phyloP scores from a whole-genome alignment of 2,888 invertebrate species.

The Pyrgus malvae region DNA sequence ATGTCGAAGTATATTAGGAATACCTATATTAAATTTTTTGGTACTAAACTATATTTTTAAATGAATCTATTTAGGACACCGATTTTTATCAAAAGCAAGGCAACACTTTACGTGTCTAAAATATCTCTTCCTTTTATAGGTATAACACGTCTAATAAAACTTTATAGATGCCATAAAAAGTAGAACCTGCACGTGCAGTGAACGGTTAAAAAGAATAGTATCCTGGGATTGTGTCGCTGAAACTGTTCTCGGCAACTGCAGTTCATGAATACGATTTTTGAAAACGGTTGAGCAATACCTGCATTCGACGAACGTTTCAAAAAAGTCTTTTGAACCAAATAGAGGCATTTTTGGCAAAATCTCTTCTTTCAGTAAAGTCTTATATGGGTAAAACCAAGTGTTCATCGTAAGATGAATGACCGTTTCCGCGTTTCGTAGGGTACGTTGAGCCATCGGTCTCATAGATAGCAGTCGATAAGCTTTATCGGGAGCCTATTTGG shows the following conservation, averaged over 20 bases:
- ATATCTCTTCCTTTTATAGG: slow-evolving; percentile 6
- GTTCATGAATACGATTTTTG: slow-evolving; percentile 26
- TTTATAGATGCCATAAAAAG: slow-evolving; percentile 25
- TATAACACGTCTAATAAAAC: slow-evolving; percentile 19
- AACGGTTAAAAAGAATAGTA: slow-evolving; percentile 21
- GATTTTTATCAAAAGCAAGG: not conserved
- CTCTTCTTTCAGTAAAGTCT: too few relatives aligned
- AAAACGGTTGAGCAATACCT: slow-evolving; percentile 5
- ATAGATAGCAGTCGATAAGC: too few relatives aligned
- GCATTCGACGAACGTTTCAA: not conserved
- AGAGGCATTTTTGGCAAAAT: too few relatives aligned
- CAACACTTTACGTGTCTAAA: slow-evolving; percentile 1
- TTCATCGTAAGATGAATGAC: too few relatives aligned
- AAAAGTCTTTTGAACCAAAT: not conserved
- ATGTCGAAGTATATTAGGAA: too few relatives aligned
- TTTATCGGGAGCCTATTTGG: too few relatives aligned
- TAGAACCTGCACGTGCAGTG: slow-evolving; percentile 20
- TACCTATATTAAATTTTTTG: too few relatives aligned
- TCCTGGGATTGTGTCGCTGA: slow-evolving; percentile 20
- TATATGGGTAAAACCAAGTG: too few relatives aligned
- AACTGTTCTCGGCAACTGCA: slow-evolving; percentile 16
- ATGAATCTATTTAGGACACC: too few relatives aligned
- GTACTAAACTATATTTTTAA: too few relatives aligned
- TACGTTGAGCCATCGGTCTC: too few relatives aligned
- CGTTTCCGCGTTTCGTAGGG: too few relatives aligned